Conservation (phyloP, 2,797 vertebrate genomes). For the Pseudochromis fuscus region DNA sequence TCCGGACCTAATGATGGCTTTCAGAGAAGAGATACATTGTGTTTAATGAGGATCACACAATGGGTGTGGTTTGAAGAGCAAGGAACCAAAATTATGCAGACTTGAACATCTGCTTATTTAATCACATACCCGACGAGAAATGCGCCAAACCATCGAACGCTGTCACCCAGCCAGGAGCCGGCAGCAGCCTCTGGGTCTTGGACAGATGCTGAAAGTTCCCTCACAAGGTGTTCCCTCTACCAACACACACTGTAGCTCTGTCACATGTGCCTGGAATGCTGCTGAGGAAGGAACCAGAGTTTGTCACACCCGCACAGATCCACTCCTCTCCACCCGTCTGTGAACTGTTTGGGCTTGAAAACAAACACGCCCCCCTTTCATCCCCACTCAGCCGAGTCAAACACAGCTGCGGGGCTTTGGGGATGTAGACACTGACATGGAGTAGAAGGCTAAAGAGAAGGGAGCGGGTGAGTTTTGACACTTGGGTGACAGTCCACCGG, state of each 20-base stretch:
- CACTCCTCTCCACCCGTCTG: constrained; percentile 68
- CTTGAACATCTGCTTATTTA: constrained; percentile 47
- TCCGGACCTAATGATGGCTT: constrained; percentile 42
- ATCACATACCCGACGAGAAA: constrained; percentile 26
- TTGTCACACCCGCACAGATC: constrained; percentile 71
- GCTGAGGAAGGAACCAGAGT: constrained; percentile 68
- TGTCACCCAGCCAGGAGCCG: constrained; percentile 4
- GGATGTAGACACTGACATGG: constrained; percentile 31
- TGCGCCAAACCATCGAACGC: constrained; percentile 23
- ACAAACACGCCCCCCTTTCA: constrained; percentile 70
- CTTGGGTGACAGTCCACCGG: constrained; percentile 57
- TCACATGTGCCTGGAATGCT: constrained; percentile 74
- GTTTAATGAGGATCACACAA: constrained; percentile 44
- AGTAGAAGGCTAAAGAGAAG: constrained; percentile 26
- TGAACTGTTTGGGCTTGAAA: constrained; percentile 67
- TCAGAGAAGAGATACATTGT: constrained; percentile 29
- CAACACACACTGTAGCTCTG: constrained; percentile 55
- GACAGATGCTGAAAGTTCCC: constrained; percentile 52
- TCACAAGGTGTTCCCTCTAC: constrained; percentile 60
- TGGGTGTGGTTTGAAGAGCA: constrained; percentile 46
- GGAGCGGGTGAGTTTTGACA: constrained; percentile 57
- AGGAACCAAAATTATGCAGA: constrained; percentile 36
- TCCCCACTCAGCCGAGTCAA: constrained; percentile 58
- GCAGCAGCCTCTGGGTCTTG: neutral
- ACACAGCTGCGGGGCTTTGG: constrained; percentile 75